Percentiles rank a stretch among this genome's conserved stretches.
Conservation (phyloP, 1,140 invertebrate species). For the Philaenus spumarius region DNA sequence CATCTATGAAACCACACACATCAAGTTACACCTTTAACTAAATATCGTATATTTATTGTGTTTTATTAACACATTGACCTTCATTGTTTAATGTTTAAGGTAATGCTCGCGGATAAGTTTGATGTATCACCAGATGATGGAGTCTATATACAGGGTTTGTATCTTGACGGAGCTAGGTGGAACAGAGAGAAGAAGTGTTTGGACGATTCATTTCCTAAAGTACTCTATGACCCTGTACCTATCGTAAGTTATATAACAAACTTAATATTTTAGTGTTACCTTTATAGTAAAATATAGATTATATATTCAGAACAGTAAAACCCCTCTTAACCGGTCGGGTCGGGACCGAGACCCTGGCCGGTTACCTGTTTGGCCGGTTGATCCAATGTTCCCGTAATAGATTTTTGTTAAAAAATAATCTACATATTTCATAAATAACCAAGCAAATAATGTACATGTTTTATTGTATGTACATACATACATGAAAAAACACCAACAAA, state of each 20-base stretch:
- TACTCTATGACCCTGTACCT: slow-evolving; percentile 75
- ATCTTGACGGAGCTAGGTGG: slow-evolving; percentile 83
- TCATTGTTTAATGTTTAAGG: slow-evolving; percentile 38
- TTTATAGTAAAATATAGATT: too few relatives aligned
- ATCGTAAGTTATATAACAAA: slow-evolving; percentile 48
- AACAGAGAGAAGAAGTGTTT: slow-evolving; percentile 57
- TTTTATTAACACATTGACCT: neutral
- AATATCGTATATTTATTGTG: neutral
- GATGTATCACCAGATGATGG: slow-evolving; percentile 63
- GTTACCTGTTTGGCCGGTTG: too few relatives aligned
- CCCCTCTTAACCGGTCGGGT: too few relatives aligned
- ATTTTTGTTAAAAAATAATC: too few relatives aligned
- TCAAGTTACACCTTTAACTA: neutral
- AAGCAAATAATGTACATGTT: too few relatives aligned
- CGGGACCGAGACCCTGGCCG: too few relatives aligned
- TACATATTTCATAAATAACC: too few relatives aligned
- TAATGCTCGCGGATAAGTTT: slow-evolving; percentile 23
- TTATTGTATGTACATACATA: too few relatives aligned
- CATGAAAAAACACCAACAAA: too few relatives aligned
- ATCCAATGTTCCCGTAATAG: too few relatives aligned
- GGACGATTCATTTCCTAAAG: slow-evolving; percentile 74
- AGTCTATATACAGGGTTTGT: slow-evolving; percentile 77
- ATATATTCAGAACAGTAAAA: too few relatives aligned
- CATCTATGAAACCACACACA: neutral
- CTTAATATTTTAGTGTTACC: too few relatives aligned